Base-by-base conservation (phyloP, 2,113 vertebrate species). In the Orientallactaga bullata region DNA sequence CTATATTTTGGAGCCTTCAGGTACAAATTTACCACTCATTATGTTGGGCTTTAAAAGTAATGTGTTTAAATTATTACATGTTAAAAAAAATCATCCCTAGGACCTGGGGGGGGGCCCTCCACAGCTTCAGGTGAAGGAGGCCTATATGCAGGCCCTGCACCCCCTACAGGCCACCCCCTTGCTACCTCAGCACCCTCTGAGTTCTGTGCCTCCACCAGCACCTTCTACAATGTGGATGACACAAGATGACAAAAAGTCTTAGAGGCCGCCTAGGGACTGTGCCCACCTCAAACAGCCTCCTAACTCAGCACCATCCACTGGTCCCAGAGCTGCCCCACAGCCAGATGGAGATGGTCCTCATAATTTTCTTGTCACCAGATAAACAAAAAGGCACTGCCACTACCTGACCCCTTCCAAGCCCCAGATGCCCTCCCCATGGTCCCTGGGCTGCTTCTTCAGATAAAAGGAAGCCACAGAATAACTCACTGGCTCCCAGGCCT, bases 341-440 rank as follows among this genome's bases (percentile, higher is more conserved):
- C 47, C 42, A 15, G 60, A 17, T 1, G 1, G 37, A 35, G 42
- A 24, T 1, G 13, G 47, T 8, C 37, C 23, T 16, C 5, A 1
- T 2, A 35, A 2, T 37, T 39, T 39, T 39, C 55, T 71, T 3
- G 17, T 65, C 61, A 55, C 10, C 55, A 55, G 15, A 55, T 16
- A 55, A 55, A 55, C 55, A 7, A 6, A 76, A 65, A 66, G 92
- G 79, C 47, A 8, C 78, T 30, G 47, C 55, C 55, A 20, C 88
- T 47, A 13, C 69, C 0, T 21, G 55, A 2, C 1, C 66, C 47
- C 69, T 72, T 32, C 69, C 30, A 4, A 28, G 37, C 61, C 5
- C 35, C 61, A 3, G 2, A 69, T 17, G 15, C 0, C 1, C 26
- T 18, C 12, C 28, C 9, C 16, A 7, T 0, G 1, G 47, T 28